These are phyloP conservation scores for Lasioglossum malachurum DNA, from an alignment of 2,888 invertebrate species.

Conservation along the genomic window DNA sequence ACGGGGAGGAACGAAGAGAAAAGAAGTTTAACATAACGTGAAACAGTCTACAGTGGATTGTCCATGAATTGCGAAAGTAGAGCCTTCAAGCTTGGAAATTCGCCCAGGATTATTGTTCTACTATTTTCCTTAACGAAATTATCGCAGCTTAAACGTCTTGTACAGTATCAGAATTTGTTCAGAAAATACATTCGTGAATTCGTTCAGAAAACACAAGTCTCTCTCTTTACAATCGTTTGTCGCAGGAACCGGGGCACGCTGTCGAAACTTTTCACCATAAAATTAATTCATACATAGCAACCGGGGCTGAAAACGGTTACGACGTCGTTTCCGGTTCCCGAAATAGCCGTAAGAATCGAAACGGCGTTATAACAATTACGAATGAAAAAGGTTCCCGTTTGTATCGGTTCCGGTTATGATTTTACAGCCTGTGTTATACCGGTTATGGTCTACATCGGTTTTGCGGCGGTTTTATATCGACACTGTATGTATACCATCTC, in stretches of 20 bases:
- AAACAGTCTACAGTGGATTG: neutral
- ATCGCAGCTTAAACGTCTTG: neutral
- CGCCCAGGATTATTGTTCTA: neutral
- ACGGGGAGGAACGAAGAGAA: neutral
- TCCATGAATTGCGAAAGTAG: neutral
- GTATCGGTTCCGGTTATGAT: conserved; percentile 2
- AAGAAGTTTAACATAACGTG: neutral
- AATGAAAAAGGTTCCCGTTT: neutral
- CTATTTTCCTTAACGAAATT: neutral
- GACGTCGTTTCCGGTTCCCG: neutral
- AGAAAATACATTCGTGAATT: neutral
- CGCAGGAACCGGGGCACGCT: neutral
- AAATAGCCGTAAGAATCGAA: conserved; percentile 10
- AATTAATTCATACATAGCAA: neutral
- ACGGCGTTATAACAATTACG: neutral
- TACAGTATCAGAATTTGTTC: neutral
- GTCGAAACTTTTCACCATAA: neutral
- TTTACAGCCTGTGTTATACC: neutral
- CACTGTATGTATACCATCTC: neutral
- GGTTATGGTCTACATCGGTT: neutral
- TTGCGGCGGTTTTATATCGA: neutral
- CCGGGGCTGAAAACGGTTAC: neutral
- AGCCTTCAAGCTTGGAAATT: neutral
- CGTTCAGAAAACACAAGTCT: neutral
- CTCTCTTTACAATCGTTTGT: neutral